Conservation (phyloP, 2,797 vertebrate species). For the Tarsius wallacei region DNA sequence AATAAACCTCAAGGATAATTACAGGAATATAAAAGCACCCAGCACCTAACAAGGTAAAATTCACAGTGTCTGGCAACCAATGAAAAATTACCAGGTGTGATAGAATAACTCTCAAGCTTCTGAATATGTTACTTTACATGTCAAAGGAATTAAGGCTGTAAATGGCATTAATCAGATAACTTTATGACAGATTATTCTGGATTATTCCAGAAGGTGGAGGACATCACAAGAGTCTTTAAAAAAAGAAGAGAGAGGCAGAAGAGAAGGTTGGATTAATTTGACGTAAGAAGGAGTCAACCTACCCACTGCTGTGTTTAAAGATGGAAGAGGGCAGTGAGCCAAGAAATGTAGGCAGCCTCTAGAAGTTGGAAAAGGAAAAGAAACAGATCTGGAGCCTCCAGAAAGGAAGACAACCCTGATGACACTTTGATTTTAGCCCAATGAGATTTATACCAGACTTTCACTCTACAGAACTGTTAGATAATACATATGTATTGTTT, state of each 20-base stretch:
- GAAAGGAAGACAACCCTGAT: background rate
- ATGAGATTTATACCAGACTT: background rate
- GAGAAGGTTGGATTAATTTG: background rate
- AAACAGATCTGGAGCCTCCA: background rate
- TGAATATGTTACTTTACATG: background rate
- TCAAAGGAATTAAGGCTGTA: background rate
- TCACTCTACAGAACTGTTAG: background rate
- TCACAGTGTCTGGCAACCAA: background rate
- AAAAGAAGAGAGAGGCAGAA: background rate
- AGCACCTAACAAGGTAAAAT: background rate
- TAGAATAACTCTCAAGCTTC: background rate
- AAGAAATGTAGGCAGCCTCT: background rate
- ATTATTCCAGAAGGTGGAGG: background rate
- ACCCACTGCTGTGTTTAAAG: background rate
- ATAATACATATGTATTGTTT: background rate
- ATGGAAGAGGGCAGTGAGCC: background rate
- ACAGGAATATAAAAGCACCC: slow-evolving; percentile 23
- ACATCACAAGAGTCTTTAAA: background rate
- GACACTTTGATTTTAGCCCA: background rate
- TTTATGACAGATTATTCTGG: background rate
- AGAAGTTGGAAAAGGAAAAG: background rate
- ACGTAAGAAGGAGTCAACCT: background rate
- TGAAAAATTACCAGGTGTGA: slow-evolving; percentile 38
- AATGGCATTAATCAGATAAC: background rate
- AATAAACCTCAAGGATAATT: slow-evolving; percentile 29